Percentiles rank a stretch among this genome's conserved stretches.
Conservation (phyloP, 2,113 vertebrate species). For the Eulemur rufifrons region DNA sequence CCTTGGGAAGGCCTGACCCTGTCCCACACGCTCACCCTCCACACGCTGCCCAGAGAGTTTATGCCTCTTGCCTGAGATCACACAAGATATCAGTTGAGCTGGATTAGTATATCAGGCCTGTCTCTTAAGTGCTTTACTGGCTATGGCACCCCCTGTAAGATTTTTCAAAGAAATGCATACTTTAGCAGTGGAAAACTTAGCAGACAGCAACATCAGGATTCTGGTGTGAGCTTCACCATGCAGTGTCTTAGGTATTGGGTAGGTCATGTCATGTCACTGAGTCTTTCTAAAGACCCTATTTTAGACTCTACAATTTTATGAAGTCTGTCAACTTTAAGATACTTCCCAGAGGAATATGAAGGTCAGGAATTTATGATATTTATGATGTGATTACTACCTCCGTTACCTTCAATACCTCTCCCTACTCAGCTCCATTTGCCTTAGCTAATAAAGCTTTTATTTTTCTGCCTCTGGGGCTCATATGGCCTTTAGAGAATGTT, state of each 20-base stretch:
- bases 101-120: background rate
- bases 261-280: background rate
- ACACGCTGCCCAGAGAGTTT: background rate
- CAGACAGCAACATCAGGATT: background rate
- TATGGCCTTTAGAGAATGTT: background rate
- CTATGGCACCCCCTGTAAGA: background rate
- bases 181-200: background rate
- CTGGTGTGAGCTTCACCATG: background rate
- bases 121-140: background rate
- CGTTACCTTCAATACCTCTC: background rate
- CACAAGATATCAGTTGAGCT: background rate
- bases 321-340: background rate
- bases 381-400: background rate
- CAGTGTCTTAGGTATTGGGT: background rate
- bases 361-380: background rate
- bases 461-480: background rate
- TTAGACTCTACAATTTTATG: background rate
- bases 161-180: background rate
- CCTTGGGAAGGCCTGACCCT: background rate
- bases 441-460: constrained; percentile 33
- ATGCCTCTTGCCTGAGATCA: background rate
- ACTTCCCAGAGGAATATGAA: background rate
- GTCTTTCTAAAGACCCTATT: background rate
- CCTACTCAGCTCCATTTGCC: background rate
- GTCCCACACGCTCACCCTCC: background rate